phyloP scores from a whole-genome alignment of 2,888 invertebrate species.

The Lepeophtheirus nordmannii region DNA sequence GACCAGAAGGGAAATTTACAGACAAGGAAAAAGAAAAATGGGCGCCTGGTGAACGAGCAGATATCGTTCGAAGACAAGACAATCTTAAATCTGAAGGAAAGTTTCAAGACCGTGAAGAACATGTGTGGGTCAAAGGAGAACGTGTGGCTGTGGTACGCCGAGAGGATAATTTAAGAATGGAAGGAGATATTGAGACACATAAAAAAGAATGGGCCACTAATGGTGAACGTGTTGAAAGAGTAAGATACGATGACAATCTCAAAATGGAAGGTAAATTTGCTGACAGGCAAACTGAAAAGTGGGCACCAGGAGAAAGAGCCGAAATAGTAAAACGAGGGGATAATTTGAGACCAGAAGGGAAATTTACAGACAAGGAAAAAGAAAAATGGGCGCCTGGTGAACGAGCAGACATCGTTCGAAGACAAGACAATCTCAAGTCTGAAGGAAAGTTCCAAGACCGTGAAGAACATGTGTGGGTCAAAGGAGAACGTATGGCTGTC shows the following conservation, averaged over 20 bases:
- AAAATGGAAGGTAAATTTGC: constrained; percentile 1
- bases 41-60: constrained; percentile 40
- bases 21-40: constrained; percentile 30
- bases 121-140: constrained; percentile 30
- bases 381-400: constrained; percentile 27
- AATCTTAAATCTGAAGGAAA: constrained; percentile 44
- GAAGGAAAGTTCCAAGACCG: constrained; percentile 31
- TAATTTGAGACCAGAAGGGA: constrained; percentile 23
- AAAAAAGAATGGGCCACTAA: neutral
- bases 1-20: constrained; percentile 28
- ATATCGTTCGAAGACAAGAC: constrained; percentile 40
- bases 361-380: constrained; percentile 28
- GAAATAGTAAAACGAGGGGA: constrained; percentile 16
- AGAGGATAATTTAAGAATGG: constrained; percentile 29
- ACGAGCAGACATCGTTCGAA: constrained; percentile 34
- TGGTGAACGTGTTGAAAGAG: neutral
- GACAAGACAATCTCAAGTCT: constrained; percentile 41
- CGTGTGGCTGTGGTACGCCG: constrained; percentile 28
- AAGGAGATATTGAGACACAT: constrained; percentile 27
- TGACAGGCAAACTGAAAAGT: constrained; percentile 1
- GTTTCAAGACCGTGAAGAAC: constrained; percentile 34
- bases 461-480: constrained; percentile 16
- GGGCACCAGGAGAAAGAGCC: constrained; percentile 22
- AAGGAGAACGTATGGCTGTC: constrained; percentile 21
- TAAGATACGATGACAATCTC: constrained; percentile 37